Conservation (phyloP, 2,888 invertebrate genomes). For the Eupithecia vulgata region DNA sequence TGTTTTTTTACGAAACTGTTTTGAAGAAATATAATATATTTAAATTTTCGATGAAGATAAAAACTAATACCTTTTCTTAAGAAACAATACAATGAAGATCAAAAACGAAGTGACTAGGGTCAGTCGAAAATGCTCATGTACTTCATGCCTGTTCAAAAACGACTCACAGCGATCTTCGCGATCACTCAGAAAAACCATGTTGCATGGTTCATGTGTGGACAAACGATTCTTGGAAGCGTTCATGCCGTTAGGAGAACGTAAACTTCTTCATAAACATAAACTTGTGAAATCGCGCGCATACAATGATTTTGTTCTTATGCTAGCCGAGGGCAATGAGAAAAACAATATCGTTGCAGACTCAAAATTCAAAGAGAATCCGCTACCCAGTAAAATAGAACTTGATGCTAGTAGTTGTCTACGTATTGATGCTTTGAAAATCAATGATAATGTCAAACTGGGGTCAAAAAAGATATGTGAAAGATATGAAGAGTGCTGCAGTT, state of each 20-base stretch:
- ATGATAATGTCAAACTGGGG: conserved; percentile 54
- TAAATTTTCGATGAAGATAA: background rate
- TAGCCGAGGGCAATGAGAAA: conserved; percentile 51
- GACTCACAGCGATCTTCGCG: conserved; percentile 52
- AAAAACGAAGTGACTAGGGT: conserved; percentile 38
- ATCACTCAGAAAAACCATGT: conserved; percentile 48
- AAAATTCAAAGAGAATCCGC: background rate
- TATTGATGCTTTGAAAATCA: conserved; percentile 54
- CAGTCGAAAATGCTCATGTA: conserved; percentile 57
- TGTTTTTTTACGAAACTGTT: background rate
- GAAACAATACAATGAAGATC: conserved; percentile 21
- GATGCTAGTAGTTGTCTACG: conserved; percentile 50
- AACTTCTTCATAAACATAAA: conserved; percentile 59
- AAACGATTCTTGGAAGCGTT: conserved; percentile 58
- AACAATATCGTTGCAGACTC: background rate
- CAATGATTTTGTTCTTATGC: conserved; percentile 59
- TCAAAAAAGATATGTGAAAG: conserved; percentile 46
- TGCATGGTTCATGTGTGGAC: conserved; percentile 55
- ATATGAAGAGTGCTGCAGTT: conserved; percentile 58
- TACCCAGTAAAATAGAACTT: conserved; percentile 30
- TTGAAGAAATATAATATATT: background rate
- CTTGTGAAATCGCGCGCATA: conserved; percentile 64
- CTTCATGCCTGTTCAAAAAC: conserved; percentile 56
- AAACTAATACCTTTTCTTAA: background rate
- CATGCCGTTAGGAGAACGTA: conserved; percentile 60